A percentile compares a stretch with the other conserved stretches of the same genome.
These are phyloP conservation scores for Luperina nickerlii DNA, from an alignment of 2,888 invertebrate genomes.

Conservation along the genomic window DNA sequence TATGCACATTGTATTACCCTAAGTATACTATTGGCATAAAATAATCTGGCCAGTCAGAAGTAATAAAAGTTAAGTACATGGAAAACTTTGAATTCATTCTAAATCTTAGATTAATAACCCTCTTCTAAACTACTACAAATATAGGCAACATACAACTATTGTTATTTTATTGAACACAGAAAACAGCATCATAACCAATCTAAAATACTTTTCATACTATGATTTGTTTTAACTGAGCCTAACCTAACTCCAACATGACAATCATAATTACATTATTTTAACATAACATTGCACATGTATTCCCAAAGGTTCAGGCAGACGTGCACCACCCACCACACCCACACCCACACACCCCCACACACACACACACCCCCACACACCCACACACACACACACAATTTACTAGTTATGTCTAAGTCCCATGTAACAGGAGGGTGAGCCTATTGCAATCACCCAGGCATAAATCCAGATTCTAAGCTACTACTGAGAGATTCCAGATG, in stretches of 20 bases:
- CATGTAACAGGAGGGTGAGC: not conserved
- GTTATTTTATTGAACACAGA: not conserved
- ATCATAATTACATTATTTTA: not conserved
- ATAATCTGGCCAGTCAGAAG: not conserved
- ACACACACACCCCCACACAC: no score
- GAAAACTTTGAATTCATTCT: not conserved
- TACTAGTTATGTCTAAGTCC: no score
- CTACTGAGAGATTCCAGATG: not conserved
- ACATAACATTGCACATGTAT: no score
- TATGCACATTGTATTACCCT: no score
- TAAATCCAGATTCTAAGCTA: not conserved
- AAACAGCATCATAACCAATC: not conserved
- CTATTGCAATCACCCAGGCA: not conserved
- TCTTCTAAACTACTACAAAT: not conserved
- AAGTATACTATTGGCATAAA: no score
- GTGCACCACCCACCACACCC: no score
- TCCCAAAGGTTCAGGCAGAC: not conserved
- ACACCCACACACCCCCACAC: no score
- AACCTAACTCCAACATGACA: constrained; percentile 6
- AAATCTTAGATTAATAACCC: not conserved
- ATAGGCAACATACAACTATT: not conserved
- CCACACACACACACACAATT: not conserved
- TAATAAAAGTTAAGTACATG: not conserved
- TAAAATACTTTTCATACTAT: not conserved
- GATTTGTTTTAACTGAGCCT: not conserved